phyloP scores from a whole-genome alignment of 1,140 invertebrate genomes.

The Diplogasteroides magnus region DNA sequence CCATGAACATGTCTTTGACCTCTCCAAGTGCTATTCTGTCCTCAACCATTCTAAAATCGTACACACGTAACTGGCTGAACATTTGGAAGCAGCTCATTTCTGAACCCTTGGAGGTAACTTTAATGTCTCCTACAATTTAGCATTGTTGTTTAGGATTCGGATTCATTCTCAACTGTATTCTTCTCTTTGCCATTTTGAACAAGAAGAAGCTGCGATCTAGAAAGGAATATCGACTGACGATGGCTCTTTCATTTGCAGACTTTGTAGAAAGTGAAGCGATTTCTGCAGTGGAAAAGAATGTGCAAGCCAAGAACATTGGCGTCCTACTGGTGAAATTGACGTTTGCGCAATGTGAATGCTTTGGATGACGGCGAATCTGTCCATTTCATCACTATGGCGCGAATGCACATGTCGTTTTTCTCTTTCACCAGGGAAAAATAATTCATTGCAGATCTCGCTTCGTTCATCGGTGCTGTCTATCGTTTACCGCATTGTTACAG shows the following conservation, averaged over 20 bases:
- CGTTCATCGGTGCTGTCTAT: not conserved
- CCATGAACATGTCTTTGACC: no score
- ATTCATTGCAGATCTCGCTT: not conserved
- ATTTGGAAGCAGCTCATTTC: not conserved
- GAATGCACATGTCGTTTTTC: no score
- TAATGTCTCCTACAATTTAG: not conserved
- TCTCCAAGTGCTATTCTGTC: no score
- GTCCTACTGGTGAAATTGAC: no score
- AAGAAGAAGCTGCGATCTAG: not conserved
- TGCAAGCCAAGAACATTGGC: not conserved
- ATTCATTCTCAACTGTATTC: not conserved
- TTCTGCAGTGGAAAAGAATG: no score
- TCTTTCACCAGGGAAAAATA: no score
- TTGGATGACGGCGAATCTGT: no score
- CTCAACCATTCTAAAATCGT: not conserved
- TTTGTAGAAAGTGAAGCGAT: not conserved
- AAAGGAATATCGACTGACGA: not conserved
- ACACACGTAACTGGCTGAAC: not conserved
- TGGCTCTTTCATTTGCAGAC: not conserved
- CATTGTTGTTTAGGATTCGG: not conserved
- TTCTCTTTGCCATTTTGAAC: not conserved
- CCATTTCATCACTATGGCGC: no score
- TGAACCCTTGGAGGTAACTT: not conserved
- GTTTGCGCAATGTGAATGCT: no score
- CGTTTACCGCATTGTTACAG: not conserved